These are phyloP conservation scores for Strongylocentrotus purpuratus DNA, from an alignment of 35 echinoderm and acorn worm genomes.

Conservation along the genomic window DNA sequence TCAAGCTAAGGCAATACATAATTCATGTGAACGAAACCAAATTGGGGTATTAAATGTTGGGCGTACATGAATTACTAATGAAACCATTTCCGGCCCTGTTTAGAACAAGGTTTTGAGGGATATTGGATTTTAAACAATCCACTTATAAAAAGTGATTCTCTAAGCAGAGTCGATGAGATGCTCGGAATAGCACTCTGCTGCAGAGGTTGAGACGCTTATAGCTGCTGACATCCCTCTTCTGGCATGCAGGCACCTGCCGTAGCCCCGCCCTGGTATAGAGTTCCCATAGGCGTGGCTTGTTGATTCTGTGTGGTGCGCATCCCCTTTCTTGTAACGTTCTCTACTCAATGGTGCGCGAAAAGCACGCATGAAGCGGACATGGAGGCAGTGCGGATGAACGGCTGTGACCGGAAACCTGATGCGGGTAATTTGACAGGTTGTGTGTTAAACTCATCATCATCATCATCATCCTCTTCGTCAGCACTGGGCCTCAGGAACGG, in stretches of 20 bases:
- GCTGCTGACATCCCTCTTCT: background rate
- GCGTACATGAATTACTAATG: background rate
- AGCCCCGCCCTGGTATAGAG: background rate
- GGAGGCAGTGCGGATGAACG: background rate
- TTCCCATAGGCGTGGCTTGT: background rate
- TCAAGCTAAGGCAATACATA: background rate
- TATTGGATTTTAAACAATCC: background rate
- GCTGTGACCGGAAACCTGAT: background rate
- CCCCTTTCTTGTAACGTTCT: background rate
- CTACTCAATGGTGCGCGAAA: background rate
- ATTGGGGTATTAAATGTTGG: background rate
- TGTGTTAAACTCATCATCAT: background rate
- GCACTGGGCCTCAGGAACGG: background rate
- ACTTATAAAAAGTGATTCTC: background rate
- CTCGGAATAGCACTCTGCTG: background rate
- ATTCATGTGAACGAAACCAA: background rate
- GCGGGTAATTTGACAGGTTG: constrained; percentile 1
- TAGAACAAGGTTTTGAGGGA: background rate
- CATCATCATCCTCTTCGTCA: background rate
- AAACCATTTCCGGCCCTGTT: constrained; percentile 1
- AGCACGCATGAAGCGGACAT: background rate
- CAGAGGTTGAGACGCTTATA: background rate
- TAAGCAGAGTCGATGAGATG: background rate
- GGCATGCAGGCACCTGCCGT: background rate
- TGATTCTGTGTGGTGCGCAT: background rate